Base-by-base conservation (phyloP, 2,888 invertebrate species). In the Linyphia triangularis region DNA sequence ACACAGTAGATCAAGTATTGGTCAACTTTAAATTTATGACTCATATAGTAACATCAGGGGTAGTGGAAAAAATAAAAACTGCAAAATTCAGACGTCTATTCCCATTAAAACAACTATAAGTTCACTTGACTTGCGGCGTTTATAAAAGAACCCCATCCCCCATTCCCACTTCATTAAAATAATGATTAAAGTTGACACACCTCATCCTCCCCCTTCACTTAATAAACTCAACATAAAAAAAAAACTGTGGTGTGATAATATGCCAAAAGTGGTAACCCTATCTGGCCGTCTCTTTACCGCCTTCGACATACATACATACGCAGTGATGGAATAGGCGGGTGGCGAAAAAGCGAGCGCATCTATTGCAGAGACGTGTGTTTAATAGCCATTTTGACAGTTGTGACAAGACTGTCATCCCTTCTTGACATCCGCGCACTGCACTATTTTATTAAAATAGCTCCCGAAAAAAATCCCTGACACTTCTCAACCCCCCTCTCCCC, bases 391-490 rank as follows among this genome's bases (percentile, higher is more conserved):
- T 78, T 89, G 89, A 89, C 89, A 89, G 89, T 79, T 84, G 84
- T 89, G 89, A 89, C 84, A 89, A 79, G 78, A 70, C 65, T 79
- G 89, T 89, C 89, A 89, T 65, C 72, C 78, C 69, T 63, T 22
- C 37, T 86, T 77, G 89, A 84, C 89, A 89, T 72, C 72, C 57
- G 78, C 86, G 81, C 86, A 81, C 77, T 73, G 81, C 81, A 88
- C 65, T 78, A 78, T 89, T 89, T 89, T 89, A 89, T 89, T 89
- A 89, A 89, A 89, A 89, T 89, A 84, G 89, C 89, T 78, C 65
- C 67, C 78, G 70, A 84, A 43, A 83, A 75, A 81, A 75, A 81
- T 73, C 61, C 70, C 40, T 82, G 86, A 88, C 86, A 88, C 73
- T 72, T 43, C 43, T 67, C 51, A 30, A 30, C 57, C 65, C 57